Evolutionary conservation across 2,113 vertebrate species (phyloP), one percentile per base, ranked within the genome.

Genomic region (Haplochromis burtoni): DNA sequence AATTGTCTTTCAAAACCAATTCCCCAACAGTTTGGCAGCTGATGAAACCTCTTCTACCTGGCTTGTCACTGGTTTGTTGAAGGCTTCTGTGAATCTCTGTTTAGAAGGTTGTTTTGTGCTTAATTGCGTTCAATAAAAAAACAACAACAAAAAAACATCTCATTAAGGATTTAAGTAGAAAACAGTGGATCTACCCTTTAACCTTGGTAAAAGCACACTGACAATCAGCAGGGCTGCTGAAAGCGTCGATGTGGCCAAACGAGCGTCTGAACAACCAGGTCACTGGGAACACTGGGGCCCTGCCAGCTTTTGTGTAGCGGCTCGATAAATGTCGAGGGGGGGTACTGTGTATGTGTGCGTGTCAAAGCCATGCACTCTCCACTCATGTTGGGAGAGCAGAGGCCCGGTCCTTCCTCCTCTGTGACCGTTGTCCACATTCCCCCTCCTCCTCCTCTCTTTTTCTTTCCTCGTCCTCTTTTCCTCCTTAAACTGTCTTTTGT

Each of bases 401-500:
- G 94, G 88, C 90, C 94, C 91, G 45, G 91, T 86, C 92, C 85
- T 91, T 79, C 88, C 89, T 91, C 93, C 89, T 83, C 89, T 91
- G 85, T 96, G 96, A 96, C 96, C 94, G 96, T 92, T 96, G 93
- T 91, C 87, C 95, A 76, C 94, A 71, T 21, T 84, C 83, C 83
- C 31, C 86, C 68, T 13, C 81, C 79, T 83, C 61, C 51, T 6
- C 86, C 86, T 88, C 92, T 88, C 86, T 80, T 63, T 92, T 81
- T 84, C 86, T 71, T 71, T 17, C 66, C 86, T 40, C 55, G 6
- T 93, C 87, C 83, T 92, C 83, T 89, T 93, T 93, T 91, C 91
- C 91, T 95, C 94, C 91, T 96, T 93, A 94, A 96, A 95, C 88
- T 95, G 86, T 96, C 90, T 90, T 95, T 95, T 94, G 96, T 97